Evolutionary conservation across 2,113 vertebrate species (phyloP).

Genomic region (human (Homo sapiens)): GRCh38 chr22:19004501-19005000

Average conservation of each 20-base stretch:
- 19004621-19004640: not conserved
- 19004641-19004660: not conserved
- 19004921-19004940: not conserved
- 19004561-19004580: not conserved
- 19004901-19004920: not conserved
- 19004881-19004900: not conserved
- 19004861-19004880: not conserved
- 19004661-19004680: not conserved
- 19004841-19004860: not conserved
- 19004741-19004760: not conserved
- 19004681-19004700: not conserved
- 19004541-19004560: not conserved
- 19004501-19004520: not conserved
- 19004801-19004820: not conserved
- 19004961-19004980: not conserved
- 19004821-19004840: not conserved
- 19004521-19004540: not conserved
- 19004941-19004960: not conserved
- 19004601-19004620: not conserved
- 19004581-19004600: not conserved
- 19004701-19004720: not conserved
- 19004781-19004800: not conserved
- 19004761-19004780: not conserved
- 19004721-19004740: not conserved
- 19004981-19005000: not conserved